Evolutionary conservation across 2,888 invertebrate genomes (phyloP), one percentile per base, ranked within the genome.

Genomic region (Hydraecia micacea): DNA sequence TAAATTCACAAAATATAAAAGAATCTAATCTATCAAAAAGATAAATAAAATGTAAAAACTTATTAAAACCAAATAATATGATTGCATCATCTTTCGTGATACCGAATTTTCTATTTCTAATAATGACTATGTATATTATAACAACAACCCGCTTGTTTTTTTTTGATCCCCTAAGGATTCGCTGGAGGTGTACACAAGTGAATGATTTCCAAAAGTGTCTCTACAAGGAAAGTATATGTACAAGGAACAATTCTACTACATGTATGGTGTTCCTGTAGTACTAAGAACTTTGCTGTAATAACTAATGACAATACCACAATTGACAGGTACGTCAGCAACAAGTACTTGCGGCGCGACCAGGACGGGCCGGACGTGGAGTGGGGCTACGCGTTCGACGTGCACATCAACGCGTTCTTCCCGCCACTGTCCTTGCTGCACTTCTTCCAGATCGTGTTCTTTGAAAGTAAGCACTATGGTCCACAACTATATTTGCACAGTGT

Each of bases 361-460:
- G 97, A 97, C 81, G 95, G 97, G 63, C 98, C 93, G 83, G 97
- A 93, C 94, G 99, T 99, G 88, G 99, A 99, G 95, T 99, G 99
- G 99, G 99, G 99, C 9, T 99, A 99, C 95, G 98, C 99, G 32
- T 99, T 99, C 95, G 99, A 99, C 95, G 99, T 99, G 9, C 99
- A 99, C 97, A 97, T 99, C 90, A 99, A 99, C 96, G 99, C 99
- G 6, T 99, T 99, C 95, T 99, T 99, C 95, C 99, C 99, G n/a
- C 98, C 99, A 2, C 97, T 99, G 28, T 98, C 99, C 86, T 97
- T 99, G 88, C 97, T 99, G 77, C 99, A 99, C 94, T 98, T 99
- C 90, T 97, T 99, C 90, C 99, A 99, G 93, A 97, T 99, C 75
- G 97, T 99, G 88, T 98, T 99, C 83, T 99, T 98, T 94, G 98